These are phyloP conservation scores for Acrocyrtus sp. DNA, from an alignment of 2,888 invertebrate genomes.

Conservation along the genomic window DNA sequence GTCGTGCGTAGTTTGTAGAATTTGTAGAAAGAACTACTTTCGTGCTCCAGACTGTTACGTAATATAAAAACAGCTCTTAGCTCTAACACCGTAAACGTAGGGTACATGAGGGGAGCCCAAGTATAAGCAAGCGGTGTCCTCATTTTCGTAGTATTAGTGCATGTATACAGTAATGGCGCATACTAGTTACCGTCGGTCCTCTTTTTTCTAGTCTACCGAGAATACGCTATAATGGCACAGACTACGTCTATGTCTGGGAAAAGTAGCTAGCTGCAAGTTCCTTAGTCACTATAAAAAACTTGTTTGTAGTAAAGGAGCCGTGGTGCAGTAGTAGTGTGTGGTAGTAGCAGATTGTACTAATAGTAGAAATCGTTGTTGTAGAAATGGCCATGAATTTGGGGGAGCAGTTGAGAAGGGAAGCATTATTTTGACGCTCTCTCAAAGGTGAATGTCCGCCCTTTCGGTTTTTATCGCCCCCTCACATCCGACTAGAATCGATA, in stretches of 20 bases:
- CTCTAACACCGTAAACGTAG: no score
- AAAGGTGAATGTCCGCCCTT: slow-evolving; percentile 60
- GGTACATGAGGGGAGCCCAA: no score
- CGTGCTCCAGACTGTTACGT: no score
- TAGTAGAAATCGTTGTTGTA: slow-evolving; percentile 27
- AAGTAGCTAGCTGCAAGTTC: not conserved
- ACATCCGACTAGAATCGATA: slow-evolving; percentile 39
- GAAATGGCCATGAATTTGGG: slow-evolving; percentile 48
- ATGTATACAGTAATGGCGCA: no score
- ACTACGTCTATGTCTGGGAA: slow-evolving; percentile 18
- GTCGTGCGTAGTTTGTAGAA: no score
- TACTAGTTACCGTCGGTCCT: no score
- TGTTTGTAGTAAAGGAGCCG: no score
- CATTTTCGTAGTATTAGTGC: no score
- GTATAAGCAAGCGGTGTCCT: no score
- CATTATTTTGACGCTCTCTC: slow-evolving; percentile 58
- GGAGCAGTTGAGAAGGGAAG: slow-evolving; percentile 43
- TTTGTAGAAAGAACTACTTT: no score
- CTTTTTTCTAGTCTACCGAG: slow-evolving; percentile 16
- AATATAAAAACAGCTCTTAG: no score
- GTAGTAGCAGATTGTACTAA: not conserved
- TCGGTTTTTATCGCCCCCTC: slow-evolving; percentile 48
- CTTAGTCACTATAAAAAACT: not conserved
- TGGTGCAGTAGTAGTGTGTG: no score
- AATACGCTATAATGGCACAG: slow-evolving; percentile 25